Evolutionary conservation across 2,113 vertebrate genomes (phyloP).

Genomic region (Microcebus jonahi): DNA sequence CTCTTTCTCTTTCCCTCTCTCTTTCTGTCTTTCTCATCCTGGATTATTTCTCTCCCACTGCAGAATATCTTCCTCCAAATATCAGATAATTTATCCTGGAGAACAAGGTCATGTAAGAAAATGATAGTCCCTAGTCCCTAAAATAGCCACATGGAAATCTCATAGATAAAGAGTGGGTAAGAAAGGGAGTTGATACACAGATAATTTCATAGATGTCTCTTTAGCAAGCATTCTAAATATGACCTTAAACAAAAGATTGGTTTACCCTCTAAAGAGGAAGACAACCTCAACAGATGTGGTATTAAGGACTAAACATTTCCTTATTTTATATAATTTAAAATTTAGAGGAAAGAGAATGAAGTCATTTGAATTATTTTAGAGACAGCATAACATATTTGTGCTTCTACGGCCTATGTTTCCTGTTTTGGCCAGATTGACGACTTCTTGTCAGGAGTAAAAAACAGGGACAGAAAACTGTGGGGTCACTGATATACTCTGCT

Average conservation of each 20-base stretch:
- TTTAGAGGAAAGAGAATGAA: neutral
- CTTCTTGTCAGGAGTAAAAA: neutral
- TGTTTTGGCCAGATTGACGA: neutral
- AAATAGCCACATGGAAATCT: neutral
- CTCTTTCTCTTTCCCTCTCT: neutral
- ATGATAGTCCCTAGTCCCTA: neutral
- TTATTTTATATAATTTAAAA: slow-evolving; percentile 23
- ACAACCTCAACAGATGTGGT: neutral
- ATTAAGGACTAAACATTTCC: neutral
- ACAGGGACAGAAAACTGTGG: neutral
- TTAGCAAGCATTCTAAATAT: neutral
- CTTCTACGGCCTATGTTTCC: neutral
- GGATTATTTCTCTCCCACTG: neutral
- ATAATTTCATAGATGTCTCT: neutral
- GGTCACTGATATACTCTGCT: neutral
- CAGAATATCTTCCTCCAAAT: neutral
- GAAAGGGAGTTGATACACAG: neutral
- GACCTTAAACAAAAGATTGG: neutral
- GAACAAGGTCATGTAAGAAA: neutral
- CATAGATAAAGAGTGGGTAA: neutral
- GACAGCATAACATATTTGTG: neutral
- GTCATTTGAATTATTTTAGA: neutral
- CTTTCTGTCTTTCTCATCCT: neutral
- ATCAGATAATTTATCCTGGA: neutral
- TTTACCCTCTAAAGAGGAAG: neutral